phyloP scores from a whole-genome alignment of 2,113 vertebrate genomes.

The Bujurquina vittata region DNA sequence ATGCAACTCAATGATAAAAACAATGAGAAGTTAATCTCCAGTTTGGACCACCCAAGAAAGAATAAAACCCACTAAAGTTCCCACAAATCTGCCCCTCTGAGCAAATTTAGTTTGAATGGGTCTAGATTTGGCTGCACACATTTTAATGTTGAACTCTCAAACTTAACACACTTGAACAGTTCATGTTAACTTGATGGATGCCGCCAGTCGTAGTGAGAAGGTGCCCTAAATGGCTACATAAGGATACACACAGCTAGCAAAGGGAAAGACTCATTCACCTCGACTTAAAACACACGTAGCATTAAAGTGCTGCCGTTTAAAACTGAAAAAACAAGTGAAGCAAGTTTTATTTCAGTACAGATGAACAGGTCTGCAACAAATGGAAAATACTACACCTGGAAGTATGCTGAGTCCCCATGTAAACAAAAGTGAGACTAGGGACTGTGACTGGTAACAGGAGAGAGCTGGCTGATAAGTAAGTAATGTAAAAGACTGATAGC shows the following conservation, averaged over 20 bases:
- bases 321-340: neutral
- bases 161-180: neutral
- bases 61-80: neutral
- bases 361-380: neutral
- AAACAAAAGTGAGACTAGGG: no score
- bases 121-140: neutral
- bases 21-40: neutral
- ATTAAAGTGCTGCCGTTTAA: neutral
- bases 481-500: neutral
- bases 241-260: rapidly evolving
- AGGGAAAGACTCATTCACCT: neutral
- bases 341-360: neutral
- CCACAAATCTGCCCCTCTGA: neutral
- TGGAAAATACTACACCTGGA: neutral
- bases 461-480: neutral
- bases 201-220: neutral
- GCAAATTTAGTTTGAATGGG: neutral
- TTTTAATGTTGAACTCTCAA: neutral
- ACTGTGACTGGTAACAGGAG: no score
- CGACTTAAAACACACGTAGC: neutral
- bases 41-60: neutral
- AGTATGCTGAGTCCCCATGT: no score
- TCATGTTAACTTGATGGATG: neutral
- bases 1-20: neutral
- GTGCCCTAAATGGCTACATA: neutral